Evolutionary conservation across 2,113 vertebrate genomes (phyloP).

Genomic region (Calidris pugnax): DNA sequence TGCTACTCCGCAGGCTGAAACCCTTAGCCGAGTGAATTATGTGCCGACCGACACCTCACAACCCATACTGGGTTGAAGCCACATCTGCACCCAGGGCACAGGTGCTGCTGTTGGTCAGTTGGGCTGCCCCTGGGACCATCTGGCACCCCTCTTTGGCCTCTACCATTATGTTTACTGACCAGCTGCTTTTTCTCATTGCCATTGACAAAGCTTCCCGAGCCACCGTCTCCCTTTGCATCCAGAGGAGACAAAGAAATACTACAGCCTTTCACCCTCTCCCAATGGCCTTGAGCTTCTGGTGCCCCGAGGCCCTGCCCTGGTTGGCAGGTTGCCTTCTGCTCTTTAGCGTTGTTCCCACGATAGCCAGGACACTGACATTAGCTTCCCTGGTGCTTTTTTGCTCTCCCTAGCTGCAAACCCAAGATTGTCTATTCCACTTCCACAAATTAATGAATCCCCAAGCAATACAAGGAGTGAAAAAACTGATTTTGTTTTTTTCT

Average conservation of each 20-base stretch:
- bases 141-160: conserved; percentile 22
- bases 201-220: conserved; percentile 12
- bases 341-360: neutral
- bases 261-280: neutral
- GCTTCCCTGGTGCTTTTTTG: neutral
- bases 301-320: neutral
- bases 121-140: conserved; percentile 31
- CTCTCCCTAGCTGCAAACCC: neutral
- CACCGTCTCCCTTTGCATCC: neutral
- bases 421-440: neutral
- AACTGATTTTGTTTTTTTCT: neutral
- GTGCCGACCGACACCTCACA: neutral
- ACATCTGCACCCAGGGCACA: conserved; percentile 37
- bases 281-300: neutral
- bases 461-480: neutral
- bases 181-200: conserved; percentile 38
- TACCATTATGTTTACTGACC: conserved; percentile 10
- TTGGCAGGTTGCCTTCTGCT: neutral
- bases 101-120: conserved; percentile 57
- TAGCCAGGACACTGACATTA: neutral
- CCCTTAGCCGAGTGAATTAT: conserved; percentile 31
- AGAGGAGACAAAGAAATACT: neutral
- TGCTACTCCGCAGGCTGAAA: conserved; percentile 3
- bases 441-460: neutral
- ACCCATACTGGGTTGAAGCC: neutral